Percentiles rank a stretch among this genome's conserved stretches.
Evolutionary conservation across 2,797 vertebrate genomes (phyloP).

Genomic region (Trichosurus vulpecula): DNA sequence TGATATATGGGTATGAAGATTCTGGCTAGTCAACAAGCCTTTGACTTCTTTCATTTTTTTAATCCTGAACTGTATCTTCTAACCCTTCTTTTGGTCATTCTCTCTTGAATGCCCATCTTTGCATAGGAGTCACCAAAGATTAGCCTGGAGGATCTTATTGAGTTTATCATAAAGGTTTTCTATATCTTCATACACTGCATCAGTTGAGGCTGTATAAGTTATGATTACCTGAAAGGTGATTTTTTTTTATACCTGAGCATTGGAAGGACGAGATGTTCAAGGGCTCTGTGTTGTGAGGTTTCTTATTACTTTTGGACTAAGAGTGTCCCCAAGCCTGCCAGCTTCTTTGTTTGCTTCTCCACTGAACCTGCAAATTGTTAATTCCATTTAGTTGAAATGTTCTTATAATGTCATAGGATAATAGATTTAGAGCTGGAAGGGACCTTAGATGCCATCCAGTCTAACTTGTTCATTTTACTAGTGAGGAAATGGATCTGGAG

Average conservation of each 20-base stretch:
- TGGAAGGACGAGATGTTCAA: neutral
- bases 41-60: neutral
- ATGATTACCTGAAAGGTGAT: neutral
- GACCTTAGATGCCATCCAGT: neutral
- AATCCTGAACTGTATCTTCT: neutral
- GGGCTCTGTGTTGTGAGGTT: neutral
- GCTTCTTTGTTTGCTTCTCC: neutral
- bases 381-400: neutral
- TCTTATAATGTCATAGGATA: neutral
- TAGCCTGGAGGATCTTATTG: neutral
- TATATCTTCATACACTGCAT: neutral
- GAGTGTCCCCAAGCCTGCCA: neutral
- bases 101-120: neutral
- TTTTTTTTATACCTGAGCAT: neutral
- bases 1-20: neutral
- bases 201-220: neutral
- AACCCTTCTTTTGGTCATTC: neutral
- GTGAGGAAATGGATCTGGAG: neutral
- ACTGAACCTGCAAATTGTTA: neutral
- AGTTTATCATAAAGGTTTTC: neutral
- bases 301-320: neutral
- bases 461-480: neutral
- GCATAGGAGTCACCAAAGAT: neutral
- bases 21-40: neutral
- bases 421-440: neutral